Evolutionary conservation across 2,888 invertebrate species (phyloP).

Genomic region (Margaritifera margaritifera): DNA sequence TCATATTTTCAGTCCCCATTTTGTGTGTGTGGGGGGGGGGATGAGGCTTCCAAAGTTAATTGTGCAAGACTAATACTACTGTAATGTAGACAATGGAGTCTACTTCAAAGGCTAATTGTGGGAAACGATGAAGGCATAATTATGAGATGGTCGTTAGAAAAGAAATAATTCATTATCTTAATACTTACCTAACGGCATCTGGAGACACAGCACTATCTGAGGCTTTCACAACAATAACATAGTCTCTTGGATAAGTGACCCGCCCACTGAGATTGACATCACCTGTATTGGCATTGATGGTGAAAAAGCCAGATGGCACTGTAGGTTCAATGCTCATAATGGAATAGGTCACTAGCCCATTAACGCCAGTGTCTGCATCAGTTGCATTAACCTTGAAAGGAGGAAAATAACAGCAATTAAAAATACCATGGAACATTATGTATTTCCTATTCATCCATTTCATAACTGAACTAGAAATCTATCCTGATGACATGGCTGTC

Average conservation of each 20-base stretch:
- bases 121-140: too few species aligned
- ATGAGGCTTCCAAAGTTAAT: too few species aligned
- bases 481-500: too few species aligned
- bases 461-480: too few species aligned
- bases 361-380: conserved; percentile 33
- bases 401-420: neutral
- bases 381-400: conserved; percentile 29
- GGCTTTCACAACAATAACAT: conserved; percentile 22
- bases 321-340: conserved; percentile 25
- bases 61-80: too few species aligned
- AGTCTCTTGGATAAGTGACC: conserved; percentile 13
- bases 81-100: too few species aligned
- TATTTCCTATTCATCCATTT: too few species aligned
- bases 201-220: conserved; percentile 15
- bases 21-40: too few species aligned
- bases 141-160: too few species aligned
- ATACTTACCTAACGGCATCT: conserved; percentile 6
- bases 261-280: conserved; percentile 8
- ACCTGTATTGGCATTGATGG: conserved; percentile 4
- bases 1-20: too few species aligned
- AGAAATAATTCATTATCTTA: neutral
- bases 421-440: neutral
- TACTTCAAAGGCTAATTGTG: too few species aligned
- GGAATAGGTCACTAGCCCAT: conserved; percentile 28
- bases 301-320: conserved; percentile 11